phyloP scores from a whole-genome alignment of 1,140 invertebrate species.

The Brachionus manjavacas region DNA sequence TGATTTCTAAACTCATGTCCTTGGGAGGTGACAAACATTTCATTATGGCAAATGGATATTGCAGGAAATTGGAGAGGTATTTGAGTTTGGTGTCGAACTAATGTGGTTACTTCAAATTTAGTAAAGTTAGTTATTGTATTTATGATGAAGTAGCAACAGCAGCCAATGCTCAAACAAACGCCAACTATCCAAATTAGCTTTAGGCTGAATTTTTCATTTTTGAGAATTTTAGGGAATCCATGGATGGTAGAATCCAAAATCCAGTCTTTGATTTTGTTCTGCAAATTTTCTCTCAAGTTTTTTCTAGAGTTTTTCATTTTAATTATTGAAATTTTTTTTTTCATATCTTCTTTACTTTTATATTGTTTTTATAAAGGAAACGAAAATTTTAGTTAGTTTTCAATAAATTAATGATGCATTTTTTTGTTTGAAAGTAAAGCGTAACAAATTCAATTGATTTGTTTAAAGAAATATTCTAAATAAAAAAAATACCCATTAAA shows the following conservation, averaged over 20 bases:
- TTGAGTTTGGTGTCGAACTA: background rate
- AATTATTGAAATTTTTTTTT: too few species aligned
- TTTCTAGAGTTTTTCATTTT: too few species aligned
- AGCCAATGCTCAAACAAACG: background rate
- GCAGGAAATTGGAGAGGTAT: background rate
- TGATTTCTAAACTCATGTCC: background rate
- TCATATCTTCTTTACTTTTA: too few species aligned
- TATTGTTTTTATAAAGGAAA: too few species aligned
- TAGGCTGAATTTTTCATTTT: background rate
- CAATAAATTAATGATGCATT: too few species aligned
- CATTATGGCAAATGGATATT: background rate
- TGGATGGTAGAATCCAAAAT: background rate
- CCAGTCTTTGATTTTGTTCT: background rate
- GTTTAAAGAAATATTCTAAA: too few species aligned
- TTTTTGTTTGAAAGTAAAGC: too few species aligned
- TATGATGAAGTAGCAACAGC: background rate
- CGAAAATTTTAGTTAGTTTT: too few species aligned
- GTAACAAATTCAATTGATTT: too few species aligned
- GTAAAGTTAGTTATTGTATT: background rate
- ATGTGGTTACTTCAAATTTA: background rate
- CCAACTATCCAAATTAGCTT: background rate
- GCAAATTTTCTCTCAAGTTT: too few species aligned
- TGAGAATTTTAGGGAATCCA: conserved; percentile 17
- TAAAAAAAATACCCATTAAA: too few species aligned
- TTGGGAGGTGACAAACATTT: background rate